Percentiles rank a stretch among this genome's conserved stretches.
Conservation (phyloP, 2,113 vertebrate species). For the Xiphophorus hellerii region DNA sequence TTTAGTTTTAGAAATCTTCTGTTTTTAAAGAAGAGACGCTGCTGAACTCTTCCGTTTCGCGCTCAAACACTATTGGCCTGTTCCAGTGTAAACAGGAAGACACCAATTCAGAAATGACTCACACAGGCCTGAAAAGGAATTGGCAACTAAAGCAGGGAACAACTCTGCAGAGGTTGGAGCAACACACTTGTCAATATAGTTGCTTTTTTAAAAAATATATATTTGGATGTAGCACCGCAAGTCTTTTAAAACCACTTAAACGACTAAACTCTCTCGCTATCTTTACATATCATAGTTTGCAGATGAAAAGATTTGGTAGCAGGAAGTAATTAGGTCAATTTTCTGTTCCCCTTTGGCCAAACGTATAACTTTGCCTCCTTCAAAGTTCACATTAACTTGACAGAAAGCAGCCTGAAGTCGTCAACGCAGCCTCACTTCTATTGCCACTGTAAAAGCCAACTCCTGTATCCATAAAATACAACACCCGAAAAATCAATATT, state of each 20-base stretch:
- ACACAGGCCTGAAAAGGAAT: neutral
- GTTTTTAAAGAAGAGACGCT: constrained; percentile 10
- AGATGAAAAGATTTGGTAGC: neutral
- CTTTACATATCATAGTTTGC: neutral
- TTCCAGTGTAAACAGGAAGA: constrained; percentile 68
- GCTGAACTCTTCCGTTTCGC: constrained; percentile 33
- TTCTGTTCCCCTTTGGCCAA: neutral
- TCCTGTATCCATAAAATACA: neutral
- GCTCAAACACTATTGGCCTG: constrained; percentile 42
- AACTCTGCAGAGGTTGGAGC: constrained; percentile 6
- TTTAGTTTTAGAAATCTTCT: constrained; percentile 27
- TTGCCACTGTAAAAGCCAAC: neutral
- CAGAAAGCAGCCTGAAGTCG: neutral
- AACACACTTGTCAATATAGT: neutral
- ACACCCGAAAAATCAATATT: neutral
- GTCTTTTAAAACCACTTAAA: neutral
- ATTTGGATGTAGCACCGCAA: neutral
- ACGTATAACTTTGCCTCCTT: neutral
- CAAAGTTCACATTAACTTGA: neutral
- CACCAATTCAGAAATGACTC: constrained; percentile 47
- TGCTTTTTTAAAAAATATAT: neutral
- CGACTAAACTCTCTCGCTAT: neutral
- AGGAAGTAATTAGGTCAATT: neutral
- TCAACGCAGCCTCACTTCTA: neutral
- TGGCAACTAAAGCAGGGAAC: neutral